Evolutionary conservation across 30 jellyfish, hydroid and myxozoan species (phyloP).

Genomic region (Pseudorhiza aurosa): DNA sequence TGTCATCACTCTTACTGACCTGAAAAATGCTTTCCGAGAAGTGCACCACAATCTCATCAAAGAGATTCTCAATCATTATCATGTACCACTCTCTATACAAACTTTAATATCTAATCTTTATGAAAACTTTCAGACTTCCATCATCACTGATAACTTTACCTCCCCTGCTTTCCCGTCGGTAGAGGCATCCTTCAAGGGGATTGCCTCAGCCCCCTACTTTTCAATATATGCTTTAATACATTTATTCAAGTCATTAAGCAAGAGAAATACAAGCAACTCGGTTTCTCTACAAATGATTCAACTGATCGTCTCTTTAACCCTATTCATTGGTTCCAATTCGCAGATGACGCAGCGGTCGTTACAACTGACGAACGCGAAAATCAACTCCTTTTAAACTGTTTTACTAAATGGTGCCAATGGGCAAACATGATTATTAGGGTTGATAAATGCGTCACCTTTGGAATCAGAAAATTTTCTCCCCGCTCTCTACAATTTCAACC

Average conservation of each 20-base stretch:
- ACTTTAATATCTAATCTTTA: constrained; percentile 14
- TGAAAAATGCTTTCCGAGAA: no score
- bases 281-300: constrained; percentile 4
- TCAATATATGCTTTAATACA: constrained; percentile 20
- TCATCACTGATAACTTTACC: constrained; percentile 4
- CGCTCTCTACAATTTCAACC: constrained; percentile 21
- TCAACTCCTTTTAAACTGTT: constrained; percentile 17
- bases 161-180: constrained; percentile 10
- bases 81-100: constrained; percentile 14
- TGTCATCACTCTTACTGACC: no score
- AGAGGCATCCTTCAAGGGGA: neutral
- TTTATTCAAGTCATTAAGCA: constrained; percentile 18
- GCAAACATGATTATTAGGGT: constrained; percentile 7
- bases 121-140: constrained; percentile 8
- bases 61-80: constrained; percentile 1
- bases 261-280: constrained; percentile 8
- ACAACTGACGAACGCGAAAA: constrained; percentile 7
- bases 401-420: constrained; percentile 27
- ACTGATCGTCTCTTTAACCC: constrained; percentile 19
- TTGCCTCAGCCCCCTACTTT: constrained; percentile 8
- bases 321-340: constrained; percentile 30
- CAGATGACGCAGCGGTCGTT: constrained; percentile 28
- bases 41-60: constrained; percentile 14
- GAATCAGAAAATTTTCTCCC: constrained; percentile 17
- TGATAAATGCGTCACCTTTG: constrained; percentile 14